Percentiles rank a stretch among this genome's conserved stretches.
These are phyloP conservation scores for Pollenia amentaria DNA, from an alignment of 2,888 invertebrate species.

Conservation along the genomic window DNA sequence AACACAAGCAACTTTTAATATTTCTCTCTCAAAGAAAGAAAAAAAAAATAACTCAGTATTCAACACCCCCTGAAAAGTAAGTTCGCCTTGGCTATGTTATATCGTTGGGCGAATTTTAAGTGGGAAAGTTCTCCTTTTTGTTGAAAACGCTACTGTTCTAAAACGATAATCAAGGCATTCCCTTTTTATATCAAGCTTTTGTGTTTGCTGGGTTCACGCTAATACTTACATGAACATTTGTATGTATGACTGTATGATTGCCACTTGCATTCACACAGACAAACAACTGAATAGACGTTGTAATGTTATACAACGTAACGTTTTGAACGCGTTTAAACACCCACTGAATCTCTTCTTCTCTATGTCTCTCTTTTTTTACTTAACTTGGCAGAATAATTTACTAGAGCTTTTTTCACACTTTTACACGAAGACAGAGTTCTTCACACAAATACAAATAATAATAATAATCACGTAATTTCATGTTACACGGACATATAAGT, in stretches of 20 bases:
- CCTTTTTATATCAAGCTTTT: no score
- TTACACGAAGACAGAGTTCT: not conserved
- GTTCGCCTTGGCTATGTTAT: no score
- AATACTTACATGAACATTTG: slow-evolving; percentile 32
- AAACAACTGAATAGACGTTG: slow-evolving; percentile 1
- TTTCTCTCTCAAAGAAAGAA: no score
- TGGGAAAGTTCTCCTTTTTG: no score
- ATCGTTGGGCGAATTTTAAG: no score
- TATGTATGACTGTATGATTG: not conserved
- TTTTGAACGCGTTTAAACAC: slow-evolving; percentile 11
- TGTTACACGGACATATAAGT: slow-evolving; percentile 5
- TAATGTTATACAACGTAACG: slow-evolving; percentile 24
- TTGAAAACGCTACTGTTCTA: no score
- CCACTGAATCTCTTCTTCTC: not conserved
- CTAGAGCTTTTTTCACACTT: not conserved
- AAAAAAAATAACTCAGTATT: no score
- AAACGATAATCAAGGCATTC: no score
- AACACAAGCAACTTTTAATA: no score
- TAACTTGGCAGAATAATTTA: not conserved
- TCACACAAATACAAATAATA: slow-evolving; percentile 7
- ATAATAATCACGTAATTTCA: slow-evolving; percentile 60
- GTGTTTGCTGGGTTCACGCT: not conserved
- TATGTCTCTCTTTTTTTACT: not conserved
- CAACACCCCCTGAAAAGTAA: no score
- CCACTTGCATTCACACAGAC: not conserved